A percentile compares a stretch with the other conserved stretches of the same genome.
Evolutionary conservation across 2,113 vertebrate genomes (phyloP).

Genomic region (Boulengeromyrus knoepffleri): DNA sequence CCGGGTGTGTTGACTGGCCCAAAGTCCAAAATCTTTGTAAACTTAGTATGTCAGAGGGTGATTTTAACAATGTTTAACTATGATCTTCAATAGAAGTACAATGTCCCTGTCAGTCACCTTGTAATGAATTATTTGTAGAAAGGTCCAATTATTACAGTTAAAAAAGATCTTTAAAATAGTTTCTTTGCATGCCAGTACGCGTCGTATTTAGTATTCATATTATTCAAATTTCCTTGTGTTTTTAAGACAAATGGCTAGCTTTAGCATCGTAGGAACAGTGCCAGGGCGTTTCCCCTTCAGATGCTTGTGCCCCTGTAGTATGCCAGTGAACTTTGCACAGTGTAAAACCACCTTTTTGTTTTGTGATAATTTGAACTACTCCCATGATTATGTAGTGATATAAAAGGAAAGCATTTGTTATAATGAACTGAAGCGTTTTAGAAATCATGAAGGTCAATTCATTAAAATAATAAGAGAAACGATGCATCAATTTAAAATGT

Average conservation of each 20-base stretch:
- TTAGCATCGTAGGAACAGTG: not conserved
- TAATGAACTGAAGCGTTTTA: no score
- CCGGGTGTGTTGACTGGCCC: no score
- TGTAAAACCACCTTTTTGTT: no score
- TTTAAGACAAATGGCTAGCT: not conserved
- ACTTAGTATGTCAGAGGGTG: not conserved
- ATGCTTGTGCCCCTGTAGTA: no score
- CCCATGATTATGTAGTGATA: no score
- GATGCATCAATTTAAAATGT: no score
- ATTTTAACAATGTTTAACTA: not conserved
- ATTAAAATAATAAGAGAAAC: no score
- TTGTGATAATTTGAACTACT: no score
- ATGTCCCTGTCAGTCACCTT: not conserved
- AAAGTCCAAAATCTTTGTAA: not conserved
- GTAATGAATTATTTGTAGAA: not conserved
- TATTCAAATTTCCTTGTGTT: not conserved
- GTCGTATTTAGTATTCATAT: not conserved
- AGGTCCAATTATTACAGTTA: not conserved
- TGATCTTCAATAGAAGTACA: not conserved
- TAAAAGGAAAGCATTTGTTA: no score
- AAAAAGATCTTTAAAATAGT: not conserved
- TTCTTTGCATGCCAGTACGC: not conserved
- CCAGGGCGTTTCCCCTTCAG: no score
- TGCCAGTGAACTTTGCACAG: no score
- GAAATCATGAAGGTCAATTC: no score